phyloP scores from a whole-genome alignment of 2,113 vertebrate genomes.

The Daubentonia madagascariensis region DNA sequence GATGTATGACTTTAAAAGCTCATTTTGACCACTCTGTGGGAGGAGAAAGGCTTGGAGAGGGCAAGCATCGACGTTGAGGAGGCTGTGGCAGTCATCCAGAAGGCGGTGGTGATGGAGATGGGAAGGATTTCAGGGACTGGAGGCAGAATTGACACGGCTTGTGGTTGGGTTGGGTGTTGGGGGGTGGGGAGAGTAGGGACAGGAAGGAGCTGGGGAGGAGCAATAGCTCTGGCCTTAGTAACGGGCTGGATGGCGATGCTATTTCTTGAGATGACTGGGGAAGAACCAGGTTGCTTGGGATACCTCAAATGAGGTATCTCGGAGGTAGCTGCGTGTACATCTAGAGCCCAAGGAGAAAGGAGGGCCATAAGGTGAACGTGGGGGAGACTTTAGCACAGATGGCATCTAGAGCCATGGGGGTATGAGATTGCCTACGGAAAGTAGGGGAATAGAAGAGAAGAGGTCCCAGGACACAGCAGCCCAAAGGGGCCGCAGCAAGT shows the following conservation, averaged over 20 bases:
- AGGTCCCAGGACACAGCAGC: neutral
- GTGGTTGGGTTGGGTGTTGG: neutral
- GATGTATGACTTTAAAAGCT: neutral
- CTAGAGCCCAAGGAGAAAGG: neutral
- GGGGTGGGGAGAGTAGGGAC: neutral
- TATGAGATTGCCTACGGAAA: neutral
- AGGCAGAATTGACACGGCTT: neutral
- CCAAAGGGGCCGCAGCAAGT: neutral
- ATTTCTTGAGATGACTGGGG: neutral
- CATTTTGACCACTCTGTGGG: neutral
- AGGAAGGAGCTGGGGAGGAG: neutral
- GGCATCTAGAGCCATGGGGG: neutral
- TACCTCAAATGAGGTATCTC: neutral
- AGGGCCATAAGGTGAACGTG: neutral
- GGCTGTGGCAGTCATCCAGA: neutral
- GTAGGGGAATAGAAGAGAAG: neutral
- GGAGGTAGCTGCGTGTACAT: neutral
- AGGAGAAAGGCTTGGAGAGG: neutral
- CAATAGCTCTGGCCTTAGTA: neutral
- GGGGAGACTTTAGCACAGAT: neutral
- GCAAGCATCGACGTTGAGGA: neutral
- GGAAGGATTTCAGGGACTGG: neutral
- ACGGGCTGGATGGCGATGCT: neutral
- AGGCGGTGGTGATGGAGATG: neutral
- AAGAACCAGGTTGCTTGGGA: neutral